Evolutionary conservation across 1,140 invertebrate genomes (phyloP).

Genomic region (Lepidurus packardi): DNA sequence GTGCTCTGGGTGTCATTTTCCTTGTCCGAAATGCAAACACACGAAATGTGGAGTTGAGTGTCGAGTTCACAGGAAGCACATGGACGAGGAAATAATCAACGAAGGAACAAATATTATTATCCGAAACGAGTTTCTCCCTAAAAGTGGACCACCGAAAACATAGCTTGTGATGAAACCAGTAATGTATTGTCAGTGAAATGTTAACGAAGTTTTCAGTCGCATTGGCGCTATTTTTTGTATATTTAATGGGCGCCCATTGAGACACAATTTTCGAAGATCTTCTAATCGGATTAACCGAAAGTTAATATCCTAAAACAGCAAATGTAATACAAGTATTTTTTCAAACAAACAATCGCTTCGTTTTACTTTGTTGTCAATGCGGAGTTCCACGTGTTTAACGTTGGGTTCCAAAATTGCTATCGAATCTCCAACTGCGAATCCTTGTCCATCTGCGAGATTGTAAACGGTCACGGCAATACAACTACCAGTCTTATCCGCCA

Average conservation of each 20-base stretch:
- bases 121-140: not conserved
- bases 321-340: constrained; percentile 27
- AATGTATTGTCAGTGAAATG: constrained; percentile 37
- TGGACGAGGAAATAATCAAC: constrained; percentile 11
- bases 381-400: constrained; percentile 57
- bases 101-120: not conserved
- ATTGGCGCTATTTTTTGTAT: constrained; percentile 16
- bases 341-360: constrained; percentile 18
- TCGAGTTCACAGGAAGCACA: not conserved
- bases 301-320: constrained; percentile 25
- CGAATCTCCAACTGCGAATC: constrained; percentile 75
- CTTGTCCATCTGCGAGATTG: constrained; percentile 71
- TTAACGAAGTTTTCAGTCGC: constrained; percentile 28
- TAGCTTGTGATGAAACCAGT: not conserved
- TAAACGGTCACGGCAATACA: constrained; percentile 73
- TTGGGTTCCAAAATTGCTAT: constrained; percentile 73
- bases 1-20: constrained; percentile 73
- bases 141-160: not conserved
- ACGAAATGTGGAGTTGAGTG: constrained; percentile 59
- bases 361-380: constrained; percentile 55
- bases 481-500: constrained; percentile 64
- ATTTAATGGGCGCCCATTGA: not conserved
- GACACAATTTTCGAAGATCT: not conserved
- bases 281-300: not conserved
- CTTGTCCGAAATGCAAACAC: constrained; percentile 64